Base-by-base conservation (phyloP, 2,888 invertebrate species). In the Latrodectus hesperus region DNA sequence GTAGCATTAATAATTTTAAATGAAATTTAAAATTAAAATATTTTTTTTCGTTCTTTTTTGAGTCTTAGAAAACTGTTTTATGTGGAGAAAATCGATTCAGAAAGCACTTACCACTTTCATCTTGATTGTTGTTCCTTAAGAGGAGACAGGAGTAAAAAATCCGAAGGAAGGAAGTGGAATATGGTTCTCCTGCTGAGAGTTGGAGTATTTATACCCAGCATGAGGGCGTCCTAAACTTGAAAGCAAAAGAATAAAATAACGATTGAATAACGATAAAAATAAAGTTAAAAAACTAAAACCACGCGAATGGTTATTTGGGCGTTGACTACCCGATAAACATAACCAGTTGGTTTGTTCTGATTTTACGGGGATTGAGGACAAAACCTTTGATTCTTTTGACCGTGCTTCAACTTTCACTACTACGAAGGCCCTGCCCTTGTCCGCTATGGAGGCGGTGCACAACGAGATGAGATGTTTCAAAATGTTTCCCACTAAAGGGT, bases 271-370 rank as follows among this genome's bases (percentile, higher is more conserved):
- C 68, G 74, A 75, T 67, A 70, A 68, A 17, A 68, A 68, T 68
- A n/a, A 68, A 12, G 12, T 68, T 9, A 17, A 75, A 68, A 78
- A 82, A 75, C 1, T 74, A 74, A 81, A 17, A 74, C 52, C 65
- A 73, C 73, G 67, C 67, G 55, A 64, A 68, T 55, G 79, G 78
- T 78, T 83, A 71, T 67, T 68, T 80, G 79, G 85, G 85, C 85
- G 85, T 85, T 49, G 65, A 72, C 84, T 78, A 64, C 67, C 73
- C 67, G n/a, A 60, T 60, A 73, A 26, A 70, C 52, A 14, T 53
- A 79, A 85, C 78, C 85, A 84, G 84, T 83, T 76, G n/a, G 14
- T 76, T 51, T 49, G 78, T 84, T 84, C 85, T 74, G 74, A 85
- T 75, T 85, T 70, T 55, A 17, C 16, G 12, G n/a, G 60, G 74